Evolutionary conservation across 2,797 vertebrate genomes (phyloP).

Genomic region (Amblyraja radiata): DNA sequence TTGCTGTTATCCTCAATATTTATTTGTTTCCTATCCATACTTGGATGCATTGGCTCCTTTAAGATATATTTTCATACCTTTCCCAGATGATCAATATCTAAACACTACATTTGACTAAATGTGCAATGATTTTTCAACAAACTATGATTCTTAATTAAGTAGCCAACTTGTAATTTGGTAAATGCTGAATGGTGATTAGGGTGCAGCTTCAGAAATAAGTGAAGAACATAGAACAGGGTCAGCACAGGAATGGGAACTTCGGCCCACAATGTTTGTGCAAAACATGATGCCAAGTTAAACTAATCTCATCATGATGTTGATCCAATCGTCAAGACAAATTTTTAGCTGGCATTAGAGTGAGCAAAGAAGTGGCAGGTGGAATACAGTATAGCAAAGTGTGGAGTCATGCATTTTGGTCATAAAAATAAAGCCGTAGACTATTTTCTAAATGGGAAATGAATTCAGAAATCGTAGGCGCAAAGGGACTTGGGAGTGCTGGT

Average conservation of each 20-base stretch:
- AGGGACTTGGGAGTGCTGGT: too few species aligned
- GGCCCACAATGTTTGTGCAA: too few species aligned
- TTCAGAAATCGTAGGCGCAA: too few species aligned
- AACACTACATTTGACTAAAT: neutral
- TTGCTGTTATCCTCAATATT: neutral
- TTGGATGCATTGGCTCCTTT: neutral
- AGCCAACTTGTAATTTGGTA: neutral
- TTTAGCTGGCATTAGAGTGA: too few species aligned
- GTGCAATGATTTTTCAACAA: neutral
- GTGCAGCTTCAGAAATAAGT: neutral
- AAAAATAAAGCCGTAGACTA: too few species aligned
- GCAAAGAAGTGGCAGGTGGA: too few species aligned
- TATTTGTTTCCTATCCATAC: neutral
- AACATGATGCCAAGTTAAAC: too few species aligned
- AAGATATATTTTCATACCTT: neutral
- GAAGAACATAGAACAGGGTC: neutral
- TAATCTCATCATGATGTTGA: neutral
- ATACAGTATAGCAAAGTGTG: too few species aligned
- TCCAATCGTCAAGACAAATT: neutral
- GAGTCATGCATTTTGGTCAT: too few species aligned
- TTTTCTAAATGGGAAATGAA: too few species aligned
- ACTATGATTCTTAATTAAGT: neutral
- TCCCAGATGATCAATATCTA: neutral
- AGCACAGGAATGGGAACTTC: too few species aligned
- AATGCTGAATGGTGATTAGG: neutral